phyloP scores from a whole-genome alignment of 2,113 vertebrate genomes.

The Recurvirostra avosetta region DNA sequence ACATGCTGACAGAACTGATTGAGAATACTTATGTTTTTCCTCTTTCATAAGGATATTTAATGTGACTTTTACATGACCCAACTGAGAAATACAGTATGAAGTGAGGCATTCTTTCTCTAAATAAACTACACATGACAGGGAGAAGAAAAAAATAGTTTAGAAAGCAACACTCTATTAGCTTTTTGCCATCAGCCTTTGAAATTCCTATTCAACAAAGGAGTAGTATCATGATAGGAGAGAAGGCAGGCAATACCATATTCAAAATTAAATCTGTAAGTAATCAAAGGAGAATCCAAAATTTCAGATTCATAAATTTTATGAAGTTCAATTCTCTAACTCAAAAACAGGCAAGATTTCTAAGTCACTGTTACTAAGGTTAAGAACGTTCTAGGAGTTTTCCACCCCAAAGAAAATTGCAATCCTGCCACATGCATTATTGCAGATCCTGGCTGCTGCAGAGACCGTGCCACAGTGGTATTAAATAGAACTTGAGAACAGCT shows the following conservation, averaged over 20 bases:
- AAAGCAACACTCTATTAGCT: neutral
- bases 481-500: accelerated
- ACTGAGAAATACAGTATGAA: neutral
- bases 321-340: neutral
- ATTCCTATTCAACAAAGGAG: neutral
- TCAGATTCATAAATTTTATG: neutral
- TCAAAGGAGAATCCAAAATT: neutral
- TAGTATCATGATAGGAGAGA: neutral
- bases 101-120: neutral
- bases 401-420: neutral
- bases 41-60: neutral
- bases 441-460: neutral
- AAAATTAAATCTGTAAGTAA: neutral
- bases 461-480: neutral
- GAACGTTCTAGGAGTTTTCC: neutral
- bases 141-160: neutral
- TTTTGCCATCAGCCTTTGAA: neutral
- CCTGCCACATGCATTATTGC: neutral
- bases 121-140: neutral
- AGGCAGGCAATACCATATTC: neutral
- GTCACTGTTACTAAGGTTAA: neutral
- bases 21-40: neutral
- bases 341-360: neutral
- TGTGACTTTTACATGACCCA: neutral
- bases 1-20: neutral